Evolutionary conservation across 2,888 invertebrate genomes (phyloP), one percentile per base, ranked within the genome.

Genomic region (Melanostoma scalare): DNA sequence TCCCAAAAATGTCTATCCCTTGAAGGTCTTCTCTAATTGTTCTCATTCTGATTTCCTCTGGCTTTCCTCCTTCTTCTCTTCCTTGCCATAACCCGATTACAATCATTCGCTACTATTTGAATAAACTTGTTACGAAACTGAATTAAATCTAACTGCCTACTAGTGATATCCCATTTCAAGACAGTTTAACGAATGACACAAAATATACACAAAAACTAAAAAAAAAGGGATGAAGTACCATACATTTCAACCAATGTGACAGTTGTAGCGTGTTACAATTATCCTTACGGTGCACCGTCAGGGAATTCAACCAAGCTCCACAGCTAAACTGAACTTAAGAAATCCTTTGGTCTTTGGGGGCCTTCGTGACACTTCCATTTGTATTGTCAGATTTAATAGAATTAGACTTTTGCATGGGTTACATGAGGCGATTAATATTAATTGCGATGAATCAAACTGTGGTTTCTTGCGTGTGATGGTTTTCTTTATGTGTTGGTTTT

Each of bases 361-460:
- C 82, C 38, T 73, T 78, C 82, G 78, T 82, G 82, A 82, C 82
- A 73, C 63, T 68, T 78, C 82, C 78, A 82, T 78, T 82, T 82
- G 82, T 82, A 69, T 73, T 56, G 56, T 56, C 78, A 82, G 82
- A 82, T 82, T 78, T 82, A 82, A 78, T 82, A 78, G 82, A 78
- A 82, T 82, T 69, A 73, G 78, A 82, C 73, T 63, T 73, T 82
- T 78, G 82, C 78, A 82, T 82, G 82, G 50, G 68, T 82, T 77
- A 82, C 78, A 72, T 63, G 67, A 69, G 73, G 78, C 77, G 82
- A 78, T 82, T 78, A 81, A 81, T 81, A 81, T 81, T 81, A 77
- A 81, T 81, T 81, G 77, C 71, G 71, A 33, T 48, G 81, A 77
- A 77, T 72, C 77, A 67, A 76, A 68, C 48, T 53, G 40, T 65